phyloP scores from a whole-genome alignment of 2,113 vertebrate genomes.

The Dissostichus mawsoni region DNA sequence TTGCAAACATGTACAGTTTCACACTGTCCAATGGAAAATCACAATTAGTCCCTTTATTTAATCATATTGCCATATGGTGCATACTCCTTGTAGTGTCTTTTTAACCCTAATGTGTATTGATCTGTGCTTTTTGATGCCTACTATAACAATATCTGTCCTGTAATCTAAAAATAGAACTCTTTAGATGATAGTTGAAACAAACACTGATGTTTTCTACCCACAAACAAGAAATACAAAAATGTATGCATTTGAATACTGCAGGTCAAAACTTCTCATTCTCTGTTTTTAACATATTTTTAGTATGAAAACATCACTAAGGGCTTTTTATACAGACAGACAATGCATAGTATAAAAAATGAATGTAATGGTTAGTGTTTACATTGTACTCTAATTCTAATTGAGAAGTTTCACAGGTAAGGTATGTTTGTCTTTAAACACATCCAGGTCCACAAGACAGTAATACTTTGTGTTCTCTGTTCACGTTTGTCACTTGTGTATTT shows the following conservation, averaged over 20 bases:
- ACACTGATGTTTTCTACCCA: background rate
- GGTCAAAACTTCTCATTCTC: background rate
- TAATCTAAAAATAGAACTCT: conserved; percentile 27
- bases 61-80: conserved; percentile 82
- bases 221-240: background rate
- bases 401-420: background rate
- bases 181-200: conserved; percentile 18
- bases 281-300: no score
- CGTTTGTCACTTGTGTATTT: no score
- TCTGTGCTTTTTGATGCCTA: conserved; percentile 65
- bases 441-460: no score
- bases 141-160: conserved; percentile 11
- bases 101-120: conserved; percentile 91
- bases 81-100: conserved; percentile 79
- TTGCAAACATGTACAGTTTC: conserved; percentile 34
- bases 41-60: conserved; percentile 65
- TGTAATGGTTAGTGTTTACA: background rate
- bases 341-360: background rate
- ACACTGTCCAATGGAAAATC: conserved; percentile 42
- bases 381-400: background rate
- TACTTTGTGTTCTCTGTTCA: no score
- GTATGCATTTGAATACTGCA: background rate
- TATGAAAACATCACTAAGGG: no score
- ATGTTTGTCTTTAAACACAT: no score
- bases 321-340: background rate